Evolutionary conservation across 2,888 invertebrate species (phyloP).

Genomic region (Dryomyza anilis): DNA sequence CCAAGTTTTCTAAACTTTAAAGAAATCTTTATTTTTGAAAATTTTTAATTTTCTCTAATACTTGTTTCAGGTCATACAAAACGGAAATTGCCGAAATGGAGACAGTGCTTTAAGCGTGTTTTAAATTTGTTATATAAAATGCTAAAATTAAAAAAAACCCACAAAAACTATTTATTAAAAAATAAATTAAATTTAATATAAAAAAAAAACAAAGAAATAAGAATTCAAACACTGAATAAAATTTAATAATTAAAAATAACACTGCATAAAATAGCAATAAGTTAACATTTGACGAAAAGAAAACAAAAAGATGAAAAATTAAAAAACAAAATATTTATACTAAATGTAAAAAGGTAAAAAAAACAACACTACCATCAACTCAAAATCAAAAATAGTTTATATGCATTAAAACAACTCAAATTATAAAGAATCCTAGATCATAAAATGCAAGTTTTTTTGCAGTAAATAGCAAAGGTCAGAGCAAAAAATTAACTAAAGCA

Average conservation of each 20-base stretch:
- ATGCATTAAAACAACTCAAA: not conserved
- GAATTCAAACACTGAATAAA: conserved; percentile 20
- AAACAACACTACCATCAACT: conserved; percentile 6
- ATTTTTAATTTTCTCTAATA: too few species aligned
- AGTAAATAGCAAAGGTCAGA: conserved; percentile 19
- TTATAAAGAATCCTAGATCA: not conserved
- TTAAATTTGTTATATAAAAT: not conserved
- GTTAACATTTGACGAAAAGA: conserved; percentile 39
- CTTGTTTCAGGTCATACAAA: conserved; percentile 63
- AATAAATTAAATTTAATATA: too few species aligned
- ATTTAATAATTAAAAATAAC: conserved; percentile 14
- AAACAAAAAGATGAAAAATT: conserved; percentile 11
- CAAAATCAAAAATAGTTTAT: conserved; percentile 13
- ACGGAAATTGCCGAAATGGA: conserved; percentile 88
- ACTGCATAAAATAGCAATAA: conserved; percentile 41
- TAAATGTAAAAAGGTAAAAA: conserved; percentile 23
- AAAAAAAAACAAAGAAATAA: not conserved
- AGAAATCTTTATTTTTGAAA: too few species aligned
- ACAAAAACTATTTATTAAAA: too few species aligned
- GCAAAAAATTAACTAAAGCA: conserved; percentile 2
- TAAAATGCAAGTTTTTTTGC: conserved; percentile 14
- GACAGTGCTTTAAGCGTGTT: conserved; percentile 78
- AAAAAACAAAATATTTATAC: conserved; percentile 27
- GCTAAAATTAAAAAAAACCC: too few species aligned
- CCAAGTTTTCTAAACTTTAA: too few species aligned